Conservation (phyloP, 2,888 invertebrate species). For the Dasysyrphus albostriatus region DNA sequence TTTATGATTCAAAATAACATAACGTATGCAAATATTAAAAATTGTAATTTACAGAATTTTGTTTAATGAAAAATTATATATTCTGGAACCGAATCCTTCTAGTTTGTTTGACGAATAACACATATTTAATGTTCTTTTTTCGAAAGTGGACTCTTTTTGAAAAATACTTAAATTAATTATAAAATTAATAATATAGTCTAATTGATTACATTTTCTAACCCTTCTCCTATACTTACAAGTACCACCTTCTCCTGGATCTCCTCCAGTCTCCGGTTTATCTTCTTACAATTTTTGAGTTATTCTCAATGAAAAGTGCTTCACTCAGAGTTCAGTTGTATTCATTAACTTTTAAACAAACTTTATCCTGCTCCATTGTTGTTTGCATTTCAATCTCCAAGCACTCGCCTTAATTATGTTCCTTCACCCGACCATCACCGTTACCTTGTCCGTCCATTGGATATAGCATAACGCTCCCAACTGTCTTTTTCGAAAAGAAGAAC, state of each 20-base stretch:
- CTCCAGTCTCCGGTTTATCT: too few relatives aligned
- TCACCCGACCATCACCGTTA: too few relatives aligned
- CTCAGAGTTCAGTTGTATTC: conserved; percentile 6
- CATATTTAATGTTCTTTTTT: neutral
- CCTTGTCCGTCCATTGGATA: neutral
- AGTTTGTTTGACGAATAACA: too few relatives aligned
- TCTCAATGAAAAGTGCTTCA: conserved; percentile 20
- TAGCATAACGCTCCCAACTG: conserved; percentile 4
- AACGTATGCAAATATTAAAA: too few relatives aligned
- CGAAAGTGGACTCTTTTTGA: neutral
- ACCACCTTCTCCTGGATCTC: neutral
- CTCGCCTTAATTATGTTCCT: conserved; percentile 20
- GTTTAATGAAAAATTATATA: too few relatives aligned
- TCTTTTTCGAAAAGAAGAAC: neutral
- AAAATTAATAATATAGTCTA: conserved; percentile 15
- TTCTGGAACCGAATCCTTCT: too few relatives aligned
- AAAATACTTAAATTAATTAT: neutral
- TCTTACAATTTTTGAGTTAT: conserved; percentile 15
- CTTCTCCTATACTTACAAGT: too few relatives aligned
- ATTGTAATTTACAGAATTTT: too few relatives aligned
- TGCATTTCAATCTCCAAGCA: conserved; percentile 37
- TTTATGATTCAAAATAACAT: too few relatives aligned
- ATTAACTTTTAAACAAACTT: conserved; percentile 37
- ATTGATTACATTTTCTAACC: neutral
- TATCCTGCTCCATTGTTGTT: conserved; percentile 4